These are phyloP conservation scores for Sipunculus nudus DNA, from an alignment of 2,888 invertebrate genomes.

Conservation along the genomic window DNA sequence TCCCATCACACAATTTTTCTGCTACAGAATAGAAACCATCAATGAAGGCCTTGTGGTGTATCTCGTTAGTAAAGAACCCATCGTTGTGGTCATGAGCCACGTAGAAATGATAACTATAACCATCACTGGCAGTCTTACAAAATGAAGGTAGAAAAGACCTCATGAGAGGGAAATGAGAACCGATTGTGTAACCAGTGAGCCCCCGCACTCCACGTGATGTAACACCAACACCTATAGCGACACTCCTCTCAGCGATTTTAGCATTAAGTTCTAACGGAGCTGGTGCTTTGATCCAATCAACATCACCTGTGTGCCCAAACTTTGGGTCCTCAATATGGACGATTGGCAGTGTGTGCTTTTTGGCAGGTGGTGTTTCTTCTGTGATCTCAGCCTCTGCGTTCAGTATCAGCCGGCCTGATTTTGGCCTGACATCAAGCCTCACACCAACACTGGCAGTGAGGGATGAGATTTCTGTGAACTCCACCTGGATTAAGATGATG, in stretches of 20 bases:
- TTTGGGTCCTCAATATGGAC: too few species aligned
- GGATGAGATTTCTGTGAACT: too few species aligned
- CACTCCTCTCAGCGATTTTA: conserved; percentile 24
- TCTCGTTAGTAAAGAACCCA: conserved; percentile 10
- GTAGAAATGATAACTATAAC: conserved; percentile 35
- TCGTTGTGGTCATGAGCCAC: conserved; percentile 34
- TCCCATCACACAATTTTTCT: conserved; percentile 7
- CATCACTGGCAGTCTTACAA: conserved; percentile 26
- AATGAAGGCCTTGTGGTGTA: conserved; percentile 1
- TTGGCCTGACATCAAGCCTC: too few species aligned
- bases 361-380: too few species aligned
- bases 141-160: conserved; percentile 33
- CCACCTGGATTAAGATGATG: too few species aligned
- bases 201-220: conserved; percentile 32
- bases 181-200: not conserved
- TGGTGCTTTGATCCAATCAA: too few species aligned
- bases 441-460: too few species aligned
- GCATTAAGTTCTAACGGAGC: too few species aligned
- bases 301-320: too few species aligned
- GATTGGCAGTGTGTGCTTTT: too few species aligned
- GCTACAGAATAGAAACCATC: conserved; percentile 5
- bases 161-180: conserved; percentile 26
- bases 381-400: too few species aligned
- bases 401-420: too few species aligned
- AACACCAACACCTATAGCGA: conserved; percentile 41